A percentile compares a stretch with the other conserved stretches of the same genome.
These are phyloP conservation scores for Pollicipes pollicipes DNA, from an alignment of 1,140 invertebrate genomes.

Conservation along the genomic window DNA sequence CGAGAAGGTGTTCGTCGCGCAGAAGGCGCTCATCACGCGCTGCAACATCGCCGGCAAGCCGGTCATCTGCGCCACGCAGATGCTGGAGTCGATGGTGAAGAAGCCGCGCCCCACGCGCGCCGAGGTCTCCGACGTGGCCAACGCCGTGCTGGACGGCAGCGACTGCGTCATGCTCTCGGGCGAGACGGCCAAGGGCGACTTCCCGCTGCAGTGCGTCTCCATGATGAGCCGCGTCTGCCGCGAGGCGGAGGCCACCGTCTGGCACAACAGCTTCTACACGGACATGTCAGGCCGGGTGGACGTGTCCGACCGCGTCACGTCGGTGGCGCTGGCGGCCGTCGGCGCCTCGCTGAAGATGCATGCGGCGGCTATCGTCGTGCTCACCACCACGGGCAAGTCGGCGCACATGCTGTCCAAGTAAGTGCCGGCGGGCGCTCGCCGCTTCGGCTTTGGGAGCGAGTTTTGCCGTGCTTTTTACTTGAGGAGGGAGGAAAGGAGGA, in stretches of 20 bases:
- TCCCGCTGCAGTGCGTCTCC: slow-evolving; percentile 75
- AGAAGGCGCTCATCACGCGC: slow-evolving; percentile 88
- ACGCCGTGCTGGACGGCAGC: slow-evolving; percentile 90
- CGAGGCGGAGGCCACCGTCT: slow-evolving; percentile 93
- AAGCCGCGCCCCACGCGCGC: slow-evolving; percentile 90
- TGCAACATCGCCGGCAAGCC: slow-evolving; percentile 86
- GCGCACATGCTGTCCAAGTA: slow-evolving; percentile 77
- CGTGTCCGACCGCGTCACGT: not conserved
- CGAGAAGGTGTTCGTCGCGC: slow-evolving; percentile 96
- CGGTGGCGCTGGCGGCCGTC: slow-evolving; percentile 67
- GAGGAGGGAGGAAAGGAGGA: too few species aligned
- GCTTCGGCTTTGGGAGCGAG: slow-evolving; percentile 15
- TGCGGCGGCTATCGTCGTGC: slow-evolving; percentile 78
- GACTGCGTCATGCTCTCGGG: slow-evolving; percentile 97
- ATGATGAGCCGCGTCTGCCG: slow-evolving; percentile 94
- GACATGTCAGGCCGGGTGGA: slow-evolving; percentile 53
- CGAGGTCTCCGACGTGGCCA: slow-evolving; percentile 92
- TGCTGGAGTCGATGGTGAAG: slow-evolving; percentile 96
- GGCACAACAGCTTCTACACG: slow-evolving; percentile 78
- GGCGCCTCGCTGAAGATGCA: slow-evolving; percentile 82
- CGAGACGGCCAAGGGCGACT: slow-evolving; percentile 95
- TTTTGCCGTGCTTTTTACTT: not conserved
- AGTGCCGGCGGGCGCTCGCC: not conserved
- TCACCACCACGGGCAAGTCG: slow-evolving; percentile 86
- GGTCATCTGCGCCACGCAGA: slow-evolving; percentile 93